These are phyloP conservation scores for Polydrusus tereticollis DNA, from an alignment of 2,888 invertebrate genomes.

Conservation along the genomic window DNA sequence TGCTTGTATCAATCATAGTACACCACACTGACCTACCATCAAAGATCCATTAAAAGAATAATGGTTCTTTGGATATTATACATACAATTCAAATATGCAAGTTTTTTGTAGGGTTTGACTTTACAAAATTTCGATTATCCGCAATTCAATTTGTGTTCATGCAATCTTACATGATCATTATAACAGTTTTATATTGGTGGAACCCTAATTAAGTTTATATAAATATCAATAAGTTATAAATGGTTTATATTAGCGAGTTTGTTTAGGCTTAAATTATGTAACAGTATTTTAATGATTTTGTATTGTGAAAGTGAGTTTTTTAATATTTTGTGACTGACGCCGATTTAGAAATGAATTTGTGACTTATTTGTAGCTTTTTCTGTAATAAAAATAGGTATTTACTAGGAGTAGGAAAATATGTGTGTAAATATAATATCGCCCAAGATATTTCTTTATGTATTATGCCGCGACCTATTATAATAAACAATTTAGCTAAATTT, in stretches of 20 bases:
- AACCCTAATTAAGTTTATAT: no score
- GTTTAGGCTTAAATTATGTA: not conserved
- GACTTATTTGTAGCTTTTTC: not conserved
- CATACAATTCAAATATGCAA: no score
- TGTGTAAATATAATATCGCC: not conserved
- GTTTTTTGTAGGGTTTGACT: no score
- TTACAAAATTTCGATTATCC: no score
- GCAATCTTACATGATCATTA: no score
- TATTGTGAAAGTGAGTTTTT: not conserved
- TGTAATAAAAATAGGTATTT: not conserved
- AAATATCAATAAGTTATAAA: not conserved
- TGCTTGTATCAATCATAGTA: not conserved
- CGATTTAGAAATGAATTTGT: not conserved
- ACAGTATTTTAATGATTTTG: slow-evolving; percentile 1
- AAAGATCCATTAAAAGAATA: no score
- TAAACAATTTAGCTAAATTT: not conserved
- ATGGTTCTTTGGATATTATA: no score
- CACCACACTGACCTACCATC: no score
- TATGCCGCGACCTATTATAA: not conserved
- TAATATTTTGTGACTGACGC: not conserved
- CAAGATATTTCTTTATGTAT: not conserved
- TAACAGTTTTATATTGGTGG: no score
- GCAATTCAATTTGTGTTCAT: no score
- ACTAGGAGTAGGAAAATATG: not conserved
- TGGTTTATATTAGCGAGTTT: not conserved